Evolutionary conservation across 2,797 vertebrate species (phyloP).

Genomic region (Hemibagrus guttatus): DNA sequence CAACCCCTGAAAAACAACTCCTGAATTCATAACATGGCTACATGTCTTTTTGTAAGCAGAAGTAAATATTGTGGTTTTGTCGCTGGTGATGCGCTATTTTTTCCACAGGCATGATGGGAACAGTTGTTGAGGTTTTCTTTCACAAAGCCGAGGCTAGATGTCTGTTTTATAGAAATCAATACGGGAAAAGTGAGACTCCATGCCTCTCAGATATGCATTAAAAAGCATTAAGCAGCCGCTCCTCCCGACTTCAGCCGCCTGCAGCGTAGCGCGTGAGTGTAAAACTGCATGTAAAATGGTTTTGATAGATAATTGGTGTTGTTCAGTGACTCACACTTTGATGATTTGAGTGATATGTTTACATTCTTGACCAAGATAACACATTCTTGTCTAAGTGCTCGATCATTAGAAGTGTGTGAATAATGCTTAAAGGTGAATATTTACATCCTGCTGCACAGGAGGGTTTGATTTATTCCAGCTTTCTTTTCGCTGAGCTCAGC

Average conservation of each 20-base stretch:
- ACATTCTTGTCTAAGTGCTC: background rate
- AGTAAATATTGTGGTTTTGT: background rate
- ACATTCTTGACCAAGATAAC: background rate
- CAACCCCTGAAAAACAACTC: too few species aligned
- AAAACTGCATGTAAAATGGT: background rate
- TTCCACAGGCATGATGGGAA: background rate
- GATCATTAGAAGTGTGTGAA: background rate
- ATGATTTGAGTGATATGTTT: background rate
- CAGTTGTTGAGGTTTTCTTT: conserved; percentile 2
- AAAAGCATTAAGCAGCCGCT: conserved; percentile 59
- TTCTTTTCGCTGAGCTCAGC: too few species aligned
- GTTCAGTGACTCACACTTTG: background rate
- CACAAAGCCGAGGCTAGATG: background rate
- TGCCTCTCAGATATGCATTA: conserved; percentile 44
- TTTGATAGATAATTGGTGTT: background rate
- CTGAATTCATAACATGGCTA: background rate
- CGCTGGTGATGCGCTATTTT: background rate
- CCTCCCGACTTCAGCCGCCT: background rate
- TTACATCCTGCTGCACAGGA: background rate
- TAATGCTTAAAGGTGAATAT: background rate
- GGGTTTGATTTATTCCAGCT: background rate
- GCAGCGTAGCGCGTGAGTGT: background rate
- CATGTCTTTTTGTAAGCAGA: background rate
- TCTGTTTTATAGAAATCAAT: conserved; percentile 60
- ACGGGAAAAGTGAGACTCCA: conserved; percentile 61